phyloP scores from a whole-genome alignment of 2,113 vertebrate species.

The Bujurquina vittata region DNA sequence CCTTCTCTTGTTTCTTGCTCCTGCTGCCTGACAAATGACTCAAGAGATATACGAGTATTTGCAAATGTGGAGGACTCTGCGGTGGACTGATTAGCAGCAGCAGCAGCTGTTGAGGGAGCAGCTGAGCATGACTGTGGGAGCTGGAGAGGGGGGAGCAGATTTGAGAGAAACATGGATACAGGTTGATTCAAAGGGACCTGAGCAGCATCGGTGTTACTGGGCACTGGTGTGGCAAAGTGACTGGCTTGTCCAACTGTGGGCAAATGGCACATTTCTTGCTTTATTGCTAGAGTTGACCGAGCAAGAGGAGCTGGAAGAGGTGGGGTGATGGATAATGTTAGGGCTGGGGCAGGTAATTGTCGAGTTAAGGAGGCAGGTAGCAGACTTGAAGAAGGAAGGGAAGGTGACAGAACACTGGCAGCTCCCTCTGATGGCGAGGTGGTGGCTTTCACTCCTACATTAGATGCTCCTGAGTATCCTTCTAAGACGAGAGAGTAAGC shows the following conservation, averaged over 20 bases:
- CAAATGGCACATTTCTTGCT: slow-evolving; percentile 1
- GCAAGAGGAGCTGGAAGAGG: neutral
- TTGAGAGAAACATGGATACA: neutral
- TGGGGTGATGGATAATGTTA: neutral
- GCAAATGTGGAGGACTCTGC: slow-evolving; percentile 68
- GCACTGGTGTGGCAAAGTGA: neutral
- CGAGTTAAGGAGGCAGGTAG: neutral
- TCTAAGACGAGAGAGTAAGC: neutral
- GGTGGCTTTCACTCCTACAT: neutral
- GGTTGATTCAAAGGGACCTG: neutral
- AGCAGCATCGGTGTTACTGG: neutral
- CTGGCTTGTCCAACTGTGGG: neutral
- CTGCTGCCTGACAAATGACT: slow-evolving; percentile 20
- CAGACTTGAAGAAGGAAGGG: neutral
- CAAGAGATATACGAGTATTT: slow-evolving; percentile 14
- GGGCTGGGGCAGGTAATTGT: neutral
- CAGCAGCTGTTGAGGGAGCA: neutral
- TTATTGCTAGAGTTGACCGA: neutral
- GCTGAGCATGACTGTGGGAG: neutral
- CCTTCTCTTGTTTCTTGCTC: slow-evolving; percentile 46
- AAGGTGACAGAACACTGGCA: neutral
- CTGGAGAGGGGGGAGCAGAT: neutral
- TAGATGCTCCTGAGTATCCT: slow-evolving; percentile 23
- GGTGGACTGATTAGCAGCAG: slow-evolving; percentile 41
- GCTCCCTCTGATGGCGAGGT: neutral